A percentile compares a stretch with the other conserved stretches of the same genome.
Evolutionary conservation across 30 jellyfish, hydroid and myxozoan genomes (phyloP).

Genomic region (Rhopilema esculentum): DNA sequence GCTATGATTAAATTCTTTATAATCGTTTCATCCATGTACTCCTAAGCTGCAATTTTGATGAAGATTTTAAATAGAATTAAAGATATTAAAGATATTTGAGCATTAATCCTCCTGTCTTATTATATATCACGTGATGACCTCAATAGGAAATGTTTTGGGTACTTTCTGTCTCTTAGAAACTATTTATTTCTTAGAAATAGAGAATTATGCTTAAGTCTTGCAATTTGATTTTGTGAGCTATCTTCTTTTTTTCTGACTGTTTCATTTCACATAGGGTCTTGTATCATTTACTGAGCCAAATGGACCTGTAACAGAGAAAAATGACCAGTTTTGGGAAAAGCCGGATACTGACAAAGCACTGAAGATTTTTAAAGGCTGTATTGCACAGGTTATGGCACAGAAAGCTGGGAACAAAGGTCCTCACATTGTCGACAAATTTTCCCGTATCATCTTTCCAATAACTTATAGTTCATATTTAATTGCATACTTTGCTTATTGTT

Average conservation of each 20-base stretch:
- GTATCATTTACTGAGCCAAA: not conserved
- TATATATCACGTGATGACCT: too few relatives aligned
- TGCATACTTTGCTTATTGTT: conserved; percentile 1
- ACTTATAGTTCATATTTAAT: not conserved
- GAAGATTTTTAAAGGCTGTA: not conserved
- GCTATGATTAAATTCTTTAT: too few relatives aligned
- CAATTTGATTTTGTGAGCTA: too few relatives aligned
- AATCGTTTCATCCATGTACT: too few relatives aligned
- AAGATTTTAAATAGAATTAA: not conserved
- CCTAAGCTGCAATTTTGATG: not conserved
- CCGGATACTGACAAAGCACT: not conserved
- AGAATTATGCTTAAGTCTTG: too few relatives aligned
- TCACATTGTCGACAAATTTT: not conserved
- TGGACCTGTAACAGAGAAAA: not conserved
- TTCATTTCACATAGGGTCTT: not conserved
- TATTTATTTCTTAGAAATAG: too few relatives aligned
- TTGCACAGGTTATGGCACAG: not conserved
- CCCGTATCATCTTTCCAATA: conserved; percentile 18
- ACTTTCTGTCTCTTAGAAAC: too few relatives aligned
- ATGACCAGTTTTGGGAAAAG: not conserved
- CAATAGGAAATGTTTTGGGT: too few relatives aligned
- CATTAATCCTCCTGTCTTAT: not conserved
- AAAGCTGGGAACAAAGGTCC: not conserved
- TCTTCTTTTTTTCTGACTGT: too few relatives aligned
- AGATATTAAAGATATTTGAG: not conserved